phyloP scores from a whole-genome alignment of 2,113 vertebrate genomes.

The Phainopepla nitens region DNA sequence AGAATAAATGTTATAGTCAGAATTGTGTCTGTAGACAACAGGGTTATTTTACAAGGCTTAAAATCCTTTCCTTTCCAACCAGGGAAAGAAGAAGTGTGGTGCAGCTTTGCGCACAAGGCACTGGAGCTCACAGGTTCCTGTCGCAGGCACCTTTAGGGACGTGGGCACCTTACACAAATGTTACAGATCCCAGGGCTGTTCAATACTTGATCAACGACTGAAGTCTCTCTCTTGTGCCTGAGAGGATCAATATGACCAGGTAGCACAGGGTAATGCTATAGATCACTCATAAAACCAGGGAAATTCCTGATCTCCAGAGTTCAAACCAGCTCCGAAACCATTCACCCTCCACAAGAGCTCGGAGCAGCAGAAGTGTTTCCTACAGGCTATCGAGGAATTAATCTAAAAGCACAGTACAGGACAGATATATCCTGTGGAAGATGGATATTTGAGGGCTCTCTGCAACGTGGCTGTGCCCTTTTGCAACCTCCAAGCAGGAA shows the following conservation, averaged over 20 bases:
- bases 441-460: not conserved
- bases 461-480: not conserved
- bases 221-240: not conserved
- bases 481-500: not conserved
- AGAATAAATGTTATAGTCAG: not conserved
- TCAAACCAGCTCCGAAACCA: not conserved
- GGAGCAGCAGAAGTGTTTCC: not conserved
- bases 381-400: not conserved
- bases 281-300: not conserved
- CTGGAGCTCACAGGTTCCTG: not conserved
- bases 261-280: not conserved
- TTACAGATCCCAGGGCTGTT: rapidly evolving
- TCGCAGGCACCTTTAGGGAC: not conserved
- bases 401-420: not conserved
- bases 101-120: not conserved
- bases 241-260: not conserved
- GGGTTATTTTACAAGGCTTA: not conserved
- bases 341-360: not conserved
- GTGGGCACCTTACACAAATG: not conserved
- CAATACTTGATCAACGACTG: not conserved
- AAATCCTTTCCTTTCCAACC: not conserved
- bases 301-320: not conserved
- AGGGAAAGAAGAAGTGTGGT: not conserved
- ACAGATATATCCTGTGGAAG: not conserved
- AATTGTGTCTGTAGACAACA: not conserved